Base-by-base conservation (phyloP, 1,140 invertebrate species). In the Drosophila bocki region DNA sequence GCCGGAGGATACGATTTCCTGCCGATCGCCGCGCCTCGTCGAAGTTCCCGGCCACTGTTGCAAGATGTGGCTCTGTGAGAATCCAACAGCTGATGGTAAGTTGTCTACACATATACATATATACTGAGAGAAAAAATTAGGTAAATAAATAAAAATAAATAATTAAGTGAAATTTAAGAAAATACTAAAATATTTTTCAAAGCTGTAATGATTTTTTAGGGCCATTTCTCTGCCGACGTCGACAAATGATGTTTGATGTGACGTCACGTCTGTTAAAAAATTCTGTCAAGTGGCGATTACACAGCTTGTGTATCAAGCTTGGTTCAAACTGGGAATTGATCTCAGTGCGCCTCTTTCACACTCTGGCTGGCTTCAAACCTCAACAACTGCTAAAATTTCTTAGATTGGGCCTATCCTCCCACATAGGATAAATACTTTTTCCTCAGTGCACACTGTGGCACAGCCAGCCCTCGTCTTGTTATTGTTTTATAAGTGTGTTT, bases 11-110 rank as follows among this genome's bases (percentile, higher is more conserved):
- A 93, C 92, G 63, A 88, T 86, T 78, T 93, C 93, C 42, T 96
- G 95, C 92, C 92, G 93, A 83, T 94, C 95, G 78, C 95, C 96
- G 4, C 93, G 94, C 37, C 93, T 97, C 33, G 94, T 96, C n/a
- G 93, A 95, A 59, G 94, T 96, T 17, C 94, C 94, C 9, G 95
- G 94, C 22, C 95, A 95, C 70, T 96, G 96, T 85, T 96, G 96
- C 87, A 93, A 95, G 62, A 95, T 96, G 91, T 96, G 96, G 96
- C 94, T 95, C 84, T 96, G 96, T 92, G 95, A 95, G 87, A 94
- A 94, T 76, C 93, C 94, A 80, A 93, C 94, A 93, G 94, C 94
- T 94, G 92, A 93, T 85, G 92, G 92, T 93, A 91, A 92, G 91
- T 87, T 70, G 15, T 65, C 26, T 29, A 13, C 37, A 8, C 0